These are phyloP conservation scores for Apodemus speciosus DNA, from an alignment of 2,113 vertebrate species.

Conservation along the genomic window DNA sequence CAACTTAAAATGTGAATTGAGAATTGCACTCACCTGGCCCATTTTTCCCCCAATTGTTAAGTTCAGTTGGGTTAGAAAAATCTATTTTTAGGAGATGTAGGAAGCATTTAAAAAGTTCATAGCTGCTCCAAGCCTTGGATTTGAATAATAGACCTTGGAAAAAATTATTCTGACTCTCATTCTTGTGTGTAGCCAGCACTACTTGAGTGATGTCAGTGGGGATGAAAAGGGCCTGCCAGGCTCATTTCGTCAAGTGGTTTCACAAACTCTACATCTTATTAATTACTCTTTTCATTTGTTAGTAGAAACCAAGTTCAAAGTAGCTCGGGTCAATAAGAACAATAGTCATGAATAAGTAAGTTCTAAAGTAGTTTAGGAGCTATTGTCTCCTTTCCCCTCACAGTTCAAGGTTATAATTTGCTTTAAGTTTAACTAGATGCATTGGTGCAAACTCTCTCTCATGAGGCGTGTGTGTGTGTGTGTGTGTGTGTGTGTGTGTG, in stretches of 20 bases:
- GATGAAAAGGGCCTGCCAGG: constrained; percentile 35
- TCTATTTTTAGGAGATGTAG: constrained; percentile 66
- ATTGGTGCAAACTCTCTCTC: neutral
- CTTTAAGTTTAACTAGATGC: neutral
- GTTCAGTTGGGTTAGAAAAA: constrained; percentile 57
- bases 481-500: neutral
- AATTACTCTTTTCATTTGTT: constrained; percentile 43
- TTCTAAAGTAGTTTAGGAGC: neutral
- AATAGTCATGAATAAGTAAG: constrained; percentile 9
- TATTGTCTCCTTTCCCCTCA: neutral
- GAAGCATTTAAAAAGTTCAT: constrained; percentile 57
- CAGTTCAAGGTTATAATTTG: neutral
- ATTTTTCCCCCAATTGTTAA: constrained; percentile 48
- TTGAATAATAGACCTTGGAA: constrained; percentile 36
- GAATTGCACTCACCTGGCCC: constrained; percentile 40
- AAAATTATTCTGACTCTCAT: constrained; percentile 26
- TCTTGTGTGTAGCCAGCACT: neutral
- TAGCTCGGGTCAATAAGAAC: constrained; percentile 43
- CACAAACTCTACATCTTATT: constrained; percentile 46
- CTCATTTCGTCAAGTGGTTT: constrained; percentile 49
- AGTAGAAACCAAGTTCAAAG: constrained; percentile 47
- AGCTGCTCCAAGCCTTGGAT: constrained; percentile 1
- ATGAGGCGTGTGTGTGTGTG: neutral
- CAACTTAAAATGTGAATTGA: constrained; percentile 35
- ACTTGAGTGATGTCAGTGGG: neutral